Conservation (phyloP, 2,113 vertebrate species). For the Barbus barbus region DNA sequence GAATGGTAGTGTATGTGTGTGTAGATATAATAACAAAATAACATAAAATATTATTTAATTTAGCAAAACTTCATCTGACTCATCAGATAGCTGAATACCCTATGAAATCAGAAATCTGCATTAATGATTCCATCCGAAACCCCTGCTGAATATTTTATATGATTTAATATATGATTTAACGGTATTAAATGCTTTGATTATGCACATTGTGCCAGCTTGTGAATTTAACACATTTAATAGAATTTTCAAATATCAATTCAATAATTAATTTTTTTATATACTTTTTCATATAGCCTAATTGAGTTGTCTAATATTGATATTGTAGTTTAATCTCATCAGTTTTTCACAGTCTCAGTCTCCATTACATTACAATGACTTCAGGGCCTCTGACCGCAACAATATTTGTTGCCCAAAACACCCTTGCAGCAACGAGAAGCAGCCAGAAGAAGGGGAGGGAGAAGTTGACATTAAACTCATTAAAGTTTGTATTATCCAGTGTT, state of each 20-base stretch:
- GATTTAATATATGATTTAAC: background rate
- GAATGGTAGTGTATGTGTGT: too few relatives aligned
- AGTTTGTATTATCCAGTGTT: conserved; percentile 76
- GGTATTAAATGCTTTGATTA: background rate
- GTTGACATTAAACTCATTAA: conserved; percentile 77
- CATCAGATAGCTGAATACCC: too few relatives aligned
- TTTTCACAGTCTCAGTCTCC: background rate
- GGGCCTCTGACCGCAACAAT: background rate
- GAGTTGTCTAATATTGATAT: background rate
- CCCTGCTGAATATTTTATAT: background rate
- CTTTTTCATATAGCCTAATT: background rate
- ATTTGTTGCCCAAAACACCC: background rate
- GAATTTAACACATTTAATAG: background rate
- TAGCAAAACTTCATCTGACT: too few relatives aligned
- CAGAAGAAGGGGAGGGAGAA: conserved; percentile 52
- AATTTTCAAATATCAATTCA: background rate
- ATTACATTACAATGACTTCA: background rate
- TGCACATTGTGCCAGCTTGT: background rate
- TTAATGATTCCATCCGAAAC: background rate
- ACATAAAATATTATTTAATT: too few relatives aligned
- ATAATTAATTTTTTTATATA: background rate
- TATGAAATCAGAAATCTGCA: background rate
- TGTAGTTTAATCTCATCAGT: background rate
- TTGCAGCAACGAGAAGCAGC: background rate
- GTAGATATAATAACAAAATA: too few relatives aligned